Percentiles rank a stretch among this genome's conserved stretches.
Evolutionary conservation across 1,140 invertebrate genomes (phyloP).

Genomic region (Drosophila ironensis): DNA sequence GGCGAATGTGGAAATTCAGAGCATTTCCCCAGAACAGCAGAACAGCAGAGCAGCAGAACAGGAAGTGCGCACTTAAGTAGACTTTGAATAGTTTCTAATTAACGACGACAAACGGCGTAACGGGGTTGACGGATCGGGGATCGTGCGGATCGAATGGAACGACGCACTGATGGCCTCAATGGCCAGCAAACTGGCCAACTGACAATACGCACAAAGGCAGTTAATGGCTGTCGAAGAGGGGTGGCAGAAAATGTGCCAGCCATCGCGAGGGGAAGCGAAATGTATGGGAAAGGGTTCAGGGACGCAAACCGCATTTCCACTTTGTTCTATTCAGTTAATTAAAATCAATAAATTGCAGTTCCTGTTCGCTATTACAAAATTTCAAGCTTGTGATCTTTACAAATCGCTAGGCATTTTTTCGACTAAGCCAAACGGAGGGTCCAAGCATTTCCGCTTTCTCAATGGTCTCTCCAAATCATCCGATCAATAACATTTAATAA

Average conservation of each 20-base stretch:
- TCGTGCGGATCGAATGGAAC: slow-evolving; percentile 2
- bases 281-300: slow-evolving; percentile 2
- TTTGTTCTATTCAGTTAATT: not conserved
- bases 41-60: too few species aligned
- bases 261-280: not conserved
- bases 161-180: slow-evolving; percentile 13
- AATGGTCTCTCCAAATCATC: slow-evolving; percentile 9
- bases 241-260: not conserved
- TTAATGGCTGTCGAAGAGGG: slow-evolving; percentile 19
- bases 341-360: not conserved
- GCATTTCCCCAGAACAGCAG: slow-evolving; percentile 14
- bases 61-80: slow-evolving; percentile 76
- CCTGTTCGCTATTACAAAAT: too few species aligned
- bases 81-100: slow-evolving; percentile 80
- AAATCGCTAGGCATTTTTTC: not conserved
- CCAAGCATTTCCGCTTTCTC: not conserved
- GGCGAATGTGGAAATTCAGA: slow-evolving; percentile 8
- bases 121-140: slow-evolving; percentile 50
- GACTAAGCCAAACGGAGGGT: not conserved
- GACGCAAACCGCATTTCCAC: not conserved
- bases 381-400: too few species aligned
- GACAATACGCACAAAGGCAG: slow-evolving; percentile 32
- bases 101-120: slow-evolving; percentile 70
- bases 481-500: slow-evolving; percentile 44
- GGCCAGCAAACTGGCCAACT: slow-evolving; percentile 23